phyloP scores from a whole-genome alignment of 1,140 invertebrate species.

The Cydia amplana region DNA sequence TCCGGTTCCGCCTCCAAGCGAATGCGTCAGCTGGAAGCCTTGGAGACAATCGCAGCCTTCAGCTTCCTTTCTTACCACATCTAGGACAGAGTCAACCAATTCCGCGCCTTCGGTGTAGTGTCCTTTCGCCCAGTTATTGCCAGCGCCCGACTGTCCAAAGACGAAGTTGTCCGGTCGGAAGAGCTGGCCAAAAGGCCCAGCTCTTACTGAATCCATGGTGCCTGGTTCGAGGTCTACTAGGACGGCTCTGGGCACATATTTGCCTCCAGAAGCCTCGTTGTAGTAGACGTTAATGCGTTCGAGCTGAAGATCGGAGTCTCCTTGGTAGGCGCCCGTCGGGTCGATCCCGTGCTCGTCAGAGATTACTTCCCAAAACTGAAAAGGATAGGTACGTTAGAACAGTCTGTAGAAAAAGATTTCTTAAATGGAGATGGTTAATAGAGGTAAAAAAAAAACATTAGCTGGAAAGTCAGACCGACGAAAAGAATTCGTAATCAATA shows the following conservation, averaged over 20 bases:
- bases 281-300: conserved; percentile 91
- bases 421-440: no score
- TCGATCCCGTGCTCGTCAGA: conserved; percentile 91
- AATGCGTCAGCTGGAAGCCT: conserved; percentile 81
- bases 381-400: neutral
- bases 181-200: conserved; percentile 89
- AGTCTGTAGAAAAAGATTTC: no score
- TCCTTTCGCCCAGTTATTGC: conserved; percentile 88
- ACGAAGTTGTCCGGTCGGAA: conserved; percentile 93
- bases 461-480: no score
- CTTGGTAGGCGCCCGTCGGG: conserved; percentile 86
- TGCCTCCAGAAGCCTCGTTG: conserved; percentile 88
- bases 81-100: conserved; percentile 89
- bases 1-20: conserved; percentile 84
- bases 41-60: conserved; percentile 89
- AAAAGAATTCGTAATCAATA: no score
- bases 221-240: conserved; percentile 87
- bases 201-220: conserved; percentile 87
- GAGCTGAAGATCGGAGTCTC: conserved; percentile 87
- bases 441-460: no score
- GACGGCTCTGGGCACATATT: conserved; percentile 88
- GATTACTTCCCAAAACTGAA: conserved; percentile 75
- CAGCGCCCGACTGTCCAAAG: conserved; percentile 78
- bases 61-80: conserved; percentile 91
- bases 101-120: conserved; percentile 92